These are phyloP conservation scores for Agrilus cyanescens DNA, from an alignment of 2,888 invertebrate genomes.

Conservation along the genomic window DNA sequence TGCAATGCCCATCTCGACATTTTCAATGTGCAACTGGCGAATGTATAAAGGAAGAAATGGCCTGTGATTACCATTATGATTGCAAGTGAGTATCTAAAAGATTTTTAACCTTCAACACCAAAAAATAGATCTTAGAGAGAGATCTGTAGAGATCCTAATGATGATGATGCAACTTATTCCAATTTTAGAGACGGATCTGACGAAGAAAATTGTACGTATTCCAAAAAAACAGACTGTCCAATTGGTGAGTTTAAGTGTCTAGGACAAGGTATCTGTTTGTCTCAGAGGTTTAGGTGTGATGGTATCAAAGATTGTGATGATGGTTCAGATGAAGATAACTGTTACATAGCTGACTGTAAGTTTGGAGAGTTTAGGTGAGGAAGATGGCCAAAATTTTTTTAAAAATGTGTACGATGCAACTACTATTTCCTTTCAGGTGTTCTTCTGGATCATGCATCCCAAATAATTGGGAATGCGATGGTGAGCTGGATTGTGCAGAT, in stretches of 20 bases:
- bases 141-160: no score
- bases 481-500: slow-evolving; percentile 62
- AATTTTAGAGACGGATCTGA: slow-evolving; percentile 40
- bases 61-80: slow-evolving; percentile 42
- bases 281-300: slow-evolving; percentile 40
- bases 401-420: background rate
- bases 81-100: slow-evolving; percentile 40
- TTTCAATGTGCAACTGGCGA: slow-evolving; percentile 43
- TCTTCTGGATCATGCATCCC: slow-evolving; percentile 57
- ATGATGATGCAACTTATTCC: no score
- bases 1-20: slow-evolving; percentile 33
- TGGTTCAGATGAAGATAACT: slow-evolving; percentile 37
- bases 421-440: slow-evolving; percentile 43
- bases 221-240: slow-evolving; percentile 31
- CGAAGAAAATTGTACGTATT: slow-evolving; percentile 38
- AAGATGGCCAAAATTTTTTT: slow-evolving; percentile 9
- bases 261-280: slow-evolving; percentile 38
- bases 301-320: slow-evolving; percentile 38
- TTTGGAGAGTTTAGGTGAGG: slow-evolving; percentile 33
- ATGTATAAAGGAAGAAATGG: slow-evolving; percentile 35
- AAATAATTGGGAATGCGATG: slow-evolving; percentile 57
- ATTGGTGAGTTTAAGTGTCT: slow-evolving; percentile 38
- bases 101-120: no score
- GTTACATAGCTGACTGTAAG: slow-evolving; percentile 25
- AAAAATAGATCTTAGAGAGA: no score